Percentiles rank a stretch among this genome's conserved stretches.
These are phyloP conservation scores for Synaphobranchus kaupii DNA, from an alignment of 2,797 vertebrate genomes.

Conservation along the genomic window DNA sequence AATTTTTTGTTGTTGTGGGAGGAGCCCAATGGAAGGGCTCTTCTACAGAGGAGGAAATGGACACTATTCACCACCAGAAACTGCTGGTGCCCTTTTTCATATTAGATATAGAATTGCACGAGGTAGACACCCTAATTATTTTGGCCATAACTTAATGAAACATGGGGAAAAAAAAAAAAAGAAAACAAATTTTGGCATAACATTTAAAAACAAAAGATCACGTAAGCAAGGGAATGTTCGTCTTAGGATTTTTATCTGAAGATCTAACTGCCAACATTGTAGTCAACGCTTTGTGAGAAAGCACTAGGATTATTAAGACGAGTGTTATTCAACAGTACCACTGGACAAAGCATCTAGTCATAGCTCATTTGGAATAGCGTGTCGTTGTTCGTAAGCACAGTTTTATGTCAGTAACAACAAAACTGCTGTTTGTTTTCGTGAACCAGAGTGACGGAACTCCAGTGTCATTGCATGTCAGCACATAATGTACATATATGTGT, in stretches of 20 bases:
- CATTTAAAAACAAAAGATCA: slow-evolving; percentile 31
- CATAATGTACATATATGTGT: slow-evolving; percentile 26
- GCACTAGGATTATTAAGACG: slow-evolving; percentile 38
- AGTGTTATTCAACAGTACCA: slow-evolving; percentile 17
- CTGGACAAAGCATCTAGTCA: slow-evolving; percentile 3
- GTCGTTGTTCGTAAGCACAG: neutral
- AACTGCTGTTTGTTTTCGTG: slow-evolving; percentile 3
- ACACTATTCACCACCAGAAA: slow-evolving; percentile 9
- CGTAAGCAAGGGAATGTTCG: slow-evolving; percentile 44
- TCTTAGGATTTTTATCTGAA: slow-evolving; percentile 18
- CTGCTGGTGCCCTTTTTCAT: slow-evolving; percentile 51
- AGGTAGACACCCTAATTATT: slow-evolving; percentile 81
- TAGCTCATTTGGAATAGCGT: neutral
- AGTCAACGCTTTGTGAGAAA: slow-evolving; percentile 24
- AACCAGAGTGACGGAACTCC: slow-evolving; percentile 36
- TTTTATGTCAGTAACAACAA: slow-evolving; percentile 28
- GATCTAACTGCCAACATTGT: neutral
- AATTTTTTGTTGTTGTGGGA: slow-evolving; percentile 34
- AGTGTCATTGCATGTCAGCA: slow-evolving; percentile 55
- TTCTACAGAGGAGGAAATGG: slow-evolving; percentile 17
- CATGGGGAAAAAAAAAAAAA: slow-evolving; percentile 4
- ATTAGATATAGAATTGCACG: slow-evolving; percentile 69
- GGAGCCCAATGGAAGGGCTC: slow-evolving; percentile 6
- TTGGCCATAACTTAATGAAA: slow-evolving; percentile 68
- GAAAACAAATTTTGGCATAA: slow-evolving; percentile 25